Evolutionary conservation across 2,113 vertebrate species (phyloP).

Genomic region (Macroglossus sobrinus): DNA sequence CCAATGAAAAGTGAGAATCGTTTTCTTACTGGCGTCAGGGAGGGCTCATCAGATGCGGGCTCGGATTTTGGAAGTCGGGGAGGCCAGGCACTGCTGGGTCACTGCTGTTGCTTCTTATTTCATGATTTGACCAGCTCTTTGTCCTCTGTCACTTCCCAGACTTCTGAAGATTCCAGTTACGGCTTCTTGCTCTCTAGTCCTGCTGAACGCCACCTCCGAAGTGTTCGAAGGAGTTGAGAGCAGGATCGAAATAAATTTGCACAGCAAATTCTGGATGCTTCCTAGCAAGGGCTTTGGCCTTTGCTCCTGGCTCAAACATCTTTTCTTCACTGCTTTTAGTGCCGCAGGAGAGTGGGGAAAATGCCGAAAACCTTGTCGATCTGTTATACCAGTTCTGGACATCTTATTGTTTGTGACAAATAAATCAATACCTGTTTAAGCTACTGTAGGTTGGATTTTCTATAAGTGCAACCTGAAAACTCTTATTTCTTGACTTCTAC

Average conservation of each 20-base stretch:
- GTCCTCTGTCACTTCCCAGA: neutral
- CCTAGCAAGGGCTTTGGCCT: neutral
- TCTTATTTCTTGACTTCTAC: neutral
- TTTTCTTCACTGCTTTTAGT: neutral
- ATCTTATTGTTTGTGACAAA: neutral
- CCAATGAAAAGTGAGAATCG: constrained; percentile 69
- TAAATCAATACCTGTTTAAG: neutral
- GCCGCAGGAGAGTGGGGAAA: neutral
- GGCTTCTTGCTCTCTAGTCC: neutral
- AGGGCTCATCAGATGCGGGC: neutral
- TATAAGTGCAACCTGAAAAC: neutral
- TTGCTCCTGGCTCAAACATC: neutral
- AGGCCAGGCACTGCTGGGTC: accelerated
- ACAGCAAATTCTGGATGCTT: neutral
- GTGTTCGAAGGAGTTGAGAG: neutral
- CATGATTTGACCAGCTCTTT: neutral
- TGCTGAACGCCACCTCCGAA: neutral
- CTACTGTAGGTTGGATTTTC: neutral
- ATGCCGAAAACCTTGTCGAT: neutral
- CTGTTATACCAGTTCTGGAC: neutral
- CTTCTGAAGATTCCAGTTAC: neutral
- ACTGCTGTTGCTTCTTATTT: accelerated
- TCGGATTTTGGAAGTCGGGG: neutral
- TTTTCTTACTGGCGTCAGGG: neutral
- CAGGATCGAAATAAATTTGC: neutral